A percentile compares a stretch with the other conserved stretches of the same genome.
phyloP scores from a whole-genome alignment of 1,140 invertebrate species.

The Pentalonia nigronervosa region DNA sequence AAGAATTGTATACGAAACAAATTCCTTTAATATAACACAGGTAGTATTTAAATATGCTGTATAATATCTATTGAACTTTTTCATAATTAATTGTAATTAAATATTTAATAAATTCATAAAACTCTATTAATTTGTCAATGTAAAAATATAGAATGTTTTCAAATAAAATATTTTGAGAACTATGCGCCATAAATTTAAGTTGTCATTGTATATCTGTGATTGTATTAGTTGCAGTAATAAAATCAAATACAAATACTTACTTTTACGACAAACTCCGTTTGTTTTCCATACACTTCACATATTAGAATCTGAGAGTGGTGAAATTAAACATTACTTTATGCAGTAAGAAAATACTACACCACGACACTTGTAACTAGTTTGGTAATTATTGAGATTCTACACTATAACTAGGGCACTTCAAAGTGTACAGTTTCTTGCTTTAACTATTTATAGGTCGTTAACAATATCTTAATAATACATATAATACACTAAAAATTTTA shows the following conservation, averaged over 20 bases:
- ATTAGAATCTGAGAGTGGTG: background rate
- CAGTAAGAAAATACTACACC: background rate
- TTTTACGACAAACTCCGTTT: background rate
- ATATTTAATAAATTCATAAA: too few relatives aligned
- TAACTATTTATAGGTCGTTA: background rate
- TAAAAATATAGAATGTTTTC: background rate
- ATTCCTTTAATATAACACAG: background rate
- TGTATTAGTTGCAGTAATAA: background rate
- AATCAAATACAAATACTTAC: background rate
- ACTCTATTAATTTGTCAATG: background rate
- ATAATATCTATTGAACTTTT: background rate
- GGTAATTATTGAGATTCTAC: background rate
- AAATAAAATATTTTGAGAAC: background rate
- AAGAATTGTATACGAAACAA: background rate
- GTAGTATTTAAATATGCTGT: background rate
- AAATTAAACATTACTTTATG: background rate
- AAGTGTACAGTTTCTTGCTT: background rate
- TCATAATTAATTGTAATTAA: background rate
- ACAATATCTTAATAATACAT: background rate
- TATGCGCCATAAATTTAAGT: background rate
- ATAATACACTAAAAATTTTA: background rate
- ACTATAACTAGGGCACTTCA: background rate
- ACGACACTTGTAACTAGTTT: background rate
- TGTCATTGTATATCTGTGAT: background rate
- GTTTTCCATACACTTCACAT: background rate